Conservation (phyloP, 2,797 vertebrate species). For the Florisuga fusca region DNA sequence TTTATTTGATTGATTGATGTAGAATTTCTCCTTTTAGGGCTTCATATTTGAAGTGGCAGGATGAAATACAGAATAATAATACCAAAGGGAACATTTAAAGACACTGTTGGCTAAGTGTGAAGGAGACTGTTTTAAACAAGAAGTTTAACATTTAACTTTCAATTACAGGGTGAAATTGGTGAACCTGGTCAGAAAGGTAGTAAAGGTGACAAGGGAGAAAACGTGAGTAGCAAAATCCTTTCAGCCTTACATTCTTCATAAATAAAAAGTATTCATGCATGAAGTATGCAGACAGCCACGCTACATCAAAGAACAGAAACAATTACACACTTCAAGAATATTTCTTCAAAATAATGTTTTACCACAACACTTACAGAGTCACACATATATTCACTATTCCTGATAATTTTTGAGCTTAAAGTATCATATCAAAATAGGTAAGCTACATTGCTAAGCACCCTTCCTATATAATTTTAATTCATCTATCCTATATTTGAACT, state of each 20-base stretch:
- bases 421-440: not conserved
- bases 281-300: not conserved
- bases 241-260: not conserved
- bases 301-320: not conserved
- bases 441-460: not conserved
- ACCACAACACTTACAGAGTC: not conserved
- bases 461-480: not conserved
- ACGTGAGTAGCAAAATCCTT: constrained; percentile 80
- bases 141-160: constrained; percentile 68
- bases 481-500: not conserved
- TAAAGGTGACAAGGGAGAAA: constrained; percentile 98
- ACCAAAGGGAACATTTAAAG: constrained; percentile 16
- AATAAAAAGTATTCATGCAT: not conserved
- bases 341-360: not conserved
- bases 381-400: not conserved
- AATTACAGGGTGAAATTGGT: constrained; percentile 94
- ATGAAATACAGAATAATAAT: not conserved
- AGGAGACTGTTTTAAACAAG: not conserved
- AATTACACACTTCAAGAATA: not conserved
- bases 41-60: not conserved
- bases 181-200: constrained; percentile 98
- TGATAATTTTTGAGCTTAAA: not conserved
- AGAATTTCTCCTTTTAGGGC: not conserved
- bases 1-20: constrained; percentile 22
- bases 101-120: not conserved